Evolutionary conservation across 2,797 vertebrate species (phyloP).

Genomic region (Cephalopachus bancanus): DNA sequence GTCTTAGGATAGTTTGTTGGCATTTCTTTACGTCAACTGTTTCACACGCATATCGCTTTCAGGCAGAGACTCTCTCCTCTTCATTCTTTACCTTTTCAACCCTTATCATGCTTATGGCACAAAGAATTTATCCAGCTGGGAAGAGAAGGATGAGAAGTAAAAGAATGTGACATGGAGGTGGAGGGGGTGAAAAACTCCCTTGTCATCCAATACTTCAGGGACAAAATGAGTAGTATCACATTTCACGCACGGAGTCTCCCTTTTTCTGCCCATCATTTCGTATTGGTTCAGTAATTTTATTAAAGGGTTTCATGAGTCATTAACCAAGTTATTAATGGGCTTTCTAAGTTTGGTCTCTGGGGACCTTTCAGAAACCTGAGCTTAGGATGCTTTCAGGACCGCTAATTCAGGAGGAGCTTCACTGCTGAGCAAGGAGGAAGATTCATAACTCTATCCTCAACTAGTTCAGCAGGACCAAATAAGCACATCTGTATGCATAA

Average conservation of each 20-base stretch:
- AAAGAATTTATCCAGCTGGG: neutral
- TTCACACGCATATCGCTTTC: neutral
- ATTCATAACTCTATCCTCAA: neutral
- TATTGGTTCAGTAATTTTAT: slow-evolving; percentile 38
- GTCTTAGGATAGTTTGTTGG: neutral
- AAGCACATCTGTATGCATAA: neutral
- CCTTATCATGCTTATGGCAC: neutral
- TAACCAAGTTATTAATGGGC: neutral
- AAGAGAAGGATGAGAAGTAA: neutral
- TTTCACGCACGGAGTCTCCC: neutral
- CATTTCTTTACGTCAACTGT: neutral
- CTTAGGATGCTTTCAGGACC: neutral
- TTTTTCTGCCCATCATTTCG: slow-evolving; percentile 8
- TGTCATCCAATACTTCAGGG: neutral
- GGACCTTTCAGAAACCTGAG: slow-evolving; percentile 2
- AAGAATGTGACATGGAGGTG: neutral
- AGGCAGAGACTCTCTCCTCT: neutral
- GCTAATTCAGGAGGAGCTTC: neutral
- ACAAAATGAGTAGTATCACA: slow-evolving; percentile 5
- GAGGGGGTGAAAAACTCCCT: neutral
- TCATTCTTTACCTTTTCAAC: neutral
- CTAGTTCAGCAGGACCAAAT: neutral
- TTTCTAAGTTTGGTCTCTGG: neutral
- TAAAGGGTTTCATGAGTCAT: slow-evolving; percentile 11
- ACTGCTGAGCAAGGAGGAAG: neutral